A percentile compares a stretch with the other conserved stretches of the same genome.
phyloP scores from a whole-genome alignment of 2,113 vertebrate genomes.

The Turnix velox region DNA sequence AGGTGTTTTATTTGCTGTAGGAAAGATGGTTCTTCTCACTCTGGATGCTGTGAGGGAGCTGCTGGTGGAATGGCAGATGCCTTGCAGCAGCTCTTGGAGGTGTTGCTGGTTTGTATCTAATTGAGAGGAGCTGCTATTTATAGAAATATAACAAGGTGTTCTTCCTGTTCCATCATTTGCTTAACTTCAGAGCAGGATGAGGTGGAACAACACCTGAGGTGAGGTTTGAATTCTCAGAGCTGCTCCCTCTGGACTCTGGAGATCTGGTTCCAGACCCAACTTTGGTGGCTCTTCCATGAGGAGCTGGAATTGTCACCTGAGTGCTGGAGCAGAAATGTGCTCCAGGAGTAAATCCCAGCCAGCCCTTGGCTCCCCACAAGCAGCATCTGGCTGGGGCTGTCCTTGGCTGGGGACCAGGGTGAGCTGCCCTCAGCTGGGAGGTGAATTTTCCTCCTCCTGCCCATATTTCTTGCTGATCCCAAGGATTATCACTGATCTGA shows the following conservation, averaged over 20 bases:
- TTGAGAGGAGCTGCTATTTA: neutral
- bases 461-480: rapidly evolving
- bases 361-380: too few relatives aligned
- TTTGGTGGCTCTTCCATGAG: neutral
- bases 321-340: rapidly evolving
- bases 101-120: neutral
- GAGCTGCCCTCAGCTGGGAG: neutral
- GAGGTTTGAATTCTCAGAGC: too few relatives aligned
- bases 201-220: rapidly evolving
- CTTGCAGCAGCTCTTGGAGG: neutral
- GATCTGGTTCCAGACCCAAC: neutral
- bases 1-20: neutral
- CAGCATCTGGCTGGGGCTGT: neutral
- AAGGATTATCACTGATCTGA: rapidly evolving
- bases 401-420: too few relatives aligned
- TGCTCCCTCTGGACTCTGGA: neutral
- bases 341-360: rapidly evolving
- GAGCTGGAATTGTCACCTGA: rapidly evolving
- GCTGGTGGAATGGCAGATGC: neutral
- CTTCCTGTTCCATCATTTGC: neutral
- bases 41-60: rapidly evolving
- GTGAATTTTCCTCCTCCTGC: neutral
- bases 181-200: neutral
- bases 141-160: rapidly evolving
- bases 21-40: neutral